Evolutionary conservation across 2,797 vertebrate species (phyloP).

Genomic region (Apogon hyalosoma): DNA sequence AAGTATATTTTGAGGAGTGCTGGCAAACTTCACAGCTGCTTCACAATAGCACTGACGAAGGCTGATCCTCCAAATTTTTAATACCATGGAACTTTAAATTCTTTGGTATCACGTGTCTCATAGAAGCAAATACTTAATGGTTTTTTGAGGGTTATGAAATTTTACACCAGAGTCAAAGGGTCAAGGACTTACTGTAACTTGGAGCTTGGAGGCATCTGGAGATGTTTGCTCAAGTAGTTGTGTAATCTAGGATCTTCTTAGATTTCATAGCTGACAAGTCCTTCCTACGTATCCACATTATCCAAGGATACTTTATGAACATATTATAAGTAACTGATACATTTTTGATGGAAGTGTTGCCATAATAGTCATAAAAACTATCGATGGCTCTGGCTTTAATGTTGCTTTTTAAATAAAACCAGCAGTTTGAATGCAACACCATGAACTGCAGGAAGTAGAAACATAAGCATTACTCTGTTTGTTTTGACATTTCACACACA

Average conservation of each 20-base stretch:
- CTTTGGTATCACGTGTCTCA: slow-evolving; percentile 9
- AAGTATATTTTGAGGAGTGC: not conserved
- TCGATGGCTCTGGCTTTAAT: too few species aligned
- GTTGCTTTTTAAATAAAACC: too few species aligned
- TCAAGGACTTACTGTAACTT: slow-evolving; percentile 22
- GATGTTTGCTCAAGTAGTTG: slow-evolving; percentile 33
- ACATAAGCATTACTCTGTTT: too few species aligned
- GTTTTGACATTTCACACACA: too few species aligned
- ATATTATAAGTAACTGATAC: too few species aligned
- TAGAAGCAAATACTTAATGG: not conserved
- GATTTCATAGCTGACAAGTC: slow-evolving; percentile 26
- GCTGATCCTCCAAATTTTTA: slow-evolving; percentile 2
- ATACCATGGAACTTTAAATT: slow-evolving; percentile 14
- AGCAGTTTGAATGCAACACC: too few species aligned
- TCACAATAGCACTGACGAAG: not conserved
- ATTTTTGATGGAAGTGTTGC: too few species aligned
- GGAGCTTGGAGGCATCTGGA: slow-evolving; percentile 15
- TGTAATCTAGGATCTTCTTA: slow-evolving; percentile 17
- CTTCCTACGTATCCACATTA: too few species aligned
- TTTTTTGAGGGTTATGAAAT: slow-evolving; percentile 36
- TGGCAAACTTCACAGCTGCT: not conserved
- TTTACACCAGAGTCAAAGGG: slow-evolving; percentile 34
- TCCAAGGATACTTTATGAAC: too few species aligned
- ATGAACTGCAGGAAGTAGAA: too few species aligned
- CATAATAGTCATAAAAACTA: too few species aligned